These are phyloP conservation scores for Heliconius hewitsoni DNA, from an alignment of 1,140 invertebrate species.

Conservation along the genomic window DNA sequence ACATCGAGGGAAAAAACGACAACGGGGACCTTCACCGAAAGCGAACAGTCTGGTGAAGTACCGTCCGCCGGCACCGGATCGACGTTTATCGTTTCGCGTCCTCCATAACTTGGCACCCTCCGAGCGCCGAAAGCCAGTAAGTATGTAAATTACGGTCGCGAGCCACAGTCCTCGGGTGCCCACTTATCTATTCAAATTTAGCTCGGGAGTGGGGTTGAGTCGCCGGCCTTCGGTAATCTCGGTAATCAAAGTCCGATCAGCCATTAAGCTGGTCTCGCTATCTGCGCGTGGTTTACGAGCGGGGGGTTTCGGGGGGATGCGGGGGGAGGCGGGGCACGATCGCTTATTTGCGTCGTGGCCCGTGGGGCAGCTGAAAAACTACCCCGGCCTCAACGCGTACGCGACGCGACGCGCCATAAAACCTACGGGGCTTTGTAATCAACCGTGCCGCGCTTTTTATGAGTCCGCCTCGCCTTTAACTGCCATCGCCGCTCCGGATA, in stretches of 20 bases:
- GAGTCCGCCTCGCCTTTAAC: slow-evolving; percentile 65
- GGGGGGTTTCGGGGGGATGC: slow-evolving; percentile 43
- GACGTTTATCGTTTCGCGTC: slow-evolving; percentile 77
- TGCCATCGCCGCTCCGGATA: slow-evolving; percentile 60
- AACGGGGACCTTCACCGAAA: slow-evolving; percentile 47
- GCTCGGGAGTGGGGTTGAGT: slow-evolving; percentile 64
- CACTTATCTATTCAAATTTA: slow-evolving; percentile 81
- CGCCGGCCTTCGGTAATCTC: slow-evolving; percentile 77
- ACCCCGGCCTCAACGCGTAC: slow-evolving; percentile 52
- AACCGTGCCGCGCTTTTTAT: slow-evolving; percentile 74
- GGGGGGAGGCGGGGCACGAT: slow-evolving; percentile 57
- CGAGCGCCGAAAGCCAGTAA: slow-evolving; percentile 76
- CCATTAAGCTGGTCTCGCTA: slow-evolving; percentile 79
- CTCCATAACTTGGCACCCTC: slow-evolving; percentile 75
- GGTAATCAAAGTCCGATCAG: slow-evolving; percentile 81
- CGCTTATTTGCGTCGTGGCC: slow-evolving; percentile 72
- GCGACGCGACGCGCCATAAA: slow-evolving; percentile 56
- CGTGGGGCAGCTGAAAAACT: slow-evolving; percentile 69
- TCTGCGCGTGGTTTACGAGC: slow-evolving; percentile 78
- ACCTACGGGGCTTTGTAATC: slow-evolving; percentile 70
- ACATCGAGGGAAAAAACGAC: slow-evolving; percentile 59
- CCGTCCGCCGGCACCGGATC: slow-evolving; percentile 59
- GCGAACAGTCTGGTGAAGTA: slow-evolving; percentile 62
- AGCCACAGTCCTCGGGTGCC: slow-evolving; percentile 69
- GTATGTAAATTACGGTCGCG: slow-evolving; percentile 80